Conservation (phyloP, 2,888 invertebrate species). For the Lasioglossum malachurum region DNA sequence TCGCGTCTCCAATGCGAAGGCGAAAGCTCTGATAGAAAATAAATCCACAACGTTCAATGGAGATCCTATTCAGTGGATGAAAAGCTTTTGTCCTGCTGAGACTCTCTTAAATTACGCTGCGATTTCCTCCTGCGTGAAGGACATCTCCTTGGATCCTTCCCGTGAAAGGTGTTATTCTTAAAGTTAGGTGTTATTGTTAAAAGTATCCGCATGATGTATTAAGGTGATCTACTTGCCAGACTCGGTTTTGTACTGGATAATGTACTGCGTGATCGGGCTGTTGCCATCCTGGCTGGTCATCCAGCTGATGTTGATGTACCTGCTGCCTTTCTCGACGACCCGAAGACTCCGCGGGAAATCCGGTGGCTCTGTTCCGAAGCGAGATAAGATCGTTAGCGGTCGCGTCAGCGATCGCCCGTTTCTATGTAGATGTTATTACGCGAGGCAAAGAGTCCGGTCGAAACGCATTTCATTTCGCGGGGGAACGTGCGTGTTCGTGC, state of each 20-base stretch:
- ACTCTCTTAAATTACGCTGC: not conserved
- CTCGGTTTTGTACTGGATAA: conserved; percentile 95
- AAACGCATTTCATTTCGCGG: conserved; percentile 60
- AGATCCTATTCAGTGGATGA: not conserved
- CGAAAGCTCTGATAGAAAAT: not conserved
- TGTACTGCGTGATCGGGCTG: conserved; percentile 94
- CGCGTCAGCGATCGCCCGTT: not conserved
- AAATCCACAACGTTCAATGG: not conserved
- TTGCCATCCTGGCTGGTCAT: conserved; percentile 95
- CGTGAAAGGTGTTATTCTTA: no score
- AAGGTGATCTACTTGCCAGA: conserved; percentile 87
- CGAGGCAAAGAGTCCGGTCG: conserved; percentile 26
- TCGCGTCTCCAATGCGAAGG: not conserved
- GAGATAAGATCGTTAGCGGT: conserved; percentile 31
- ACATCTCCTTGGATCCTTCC: not conserved
- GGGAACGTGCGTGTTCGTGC: not conserved
- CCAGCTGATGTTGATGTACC: conserved; percentile 95
- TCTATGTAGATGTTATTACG: not conserved
- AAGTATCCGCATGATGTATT: not conserved
- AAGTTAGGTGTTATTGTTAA: no score
- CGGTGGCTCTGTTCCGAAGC: conserved; percentile 89
- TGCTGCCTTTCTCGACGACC: conserved; percentile 93
- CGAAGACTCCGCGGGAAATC: conserved; percentile 95
- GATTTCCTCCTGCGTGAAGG: not conserved
- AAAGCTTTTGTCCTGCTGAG: conserved; percentile 1